Evolutionary conservation across 2,113 vertebrate species (phyloP).

Genomic region (Orcinus orca): DNA sequence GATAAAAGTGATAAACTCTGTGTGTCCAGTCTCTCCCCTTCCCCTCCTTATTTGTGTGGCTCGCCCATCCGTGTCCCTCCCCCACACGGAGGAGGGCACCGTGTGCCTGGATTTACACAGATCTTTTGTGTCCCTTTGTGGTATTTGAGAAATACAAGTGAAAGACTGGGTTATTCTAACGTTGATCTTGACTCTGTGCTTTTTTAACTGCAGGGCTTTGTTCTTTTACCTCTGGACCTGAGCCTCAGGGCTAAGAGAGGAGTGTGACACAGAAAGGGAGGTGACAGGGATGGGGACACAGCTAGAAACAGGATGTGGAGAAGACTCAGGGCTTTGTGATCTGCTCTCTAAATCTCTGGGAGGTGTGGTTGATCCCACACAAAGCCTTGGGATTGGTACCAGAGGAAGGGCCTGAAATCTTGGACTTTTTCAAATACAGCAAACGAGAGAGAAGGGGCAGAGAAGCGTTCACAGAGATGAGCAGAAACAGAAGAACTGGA

Average conservation of each 20-base stretch:
- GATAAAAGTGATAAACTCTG: not conserved
- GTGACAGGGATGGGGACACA: not conserved
- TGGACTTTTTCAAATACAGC: not conserved
- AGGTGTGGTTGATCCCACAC: not conserved
- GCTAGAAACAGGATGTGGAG: not conserved
- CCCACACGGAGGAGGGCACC: rapidly evolving
- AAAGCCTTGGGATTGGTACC: not conserved
- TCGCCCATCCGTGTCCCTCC: not conserved
- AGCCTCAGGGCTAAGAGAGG: not conserved
- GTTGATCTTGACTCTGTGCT: not conserved
- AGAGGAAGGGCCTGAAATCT: not conserved
- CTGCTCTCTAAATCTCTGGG: not conserved
- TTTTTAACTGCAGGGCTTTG: not conserved
- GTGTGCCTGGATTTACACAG: not conserved
- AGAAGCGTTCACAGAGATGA: not conserved
- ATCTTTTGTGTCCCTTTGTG: not conserved
- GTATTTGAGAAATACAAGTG: not conserved
- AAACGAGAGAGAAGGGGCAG: not conserved
- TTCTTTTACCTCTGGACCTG: not conserved
- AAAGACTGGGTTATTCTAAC: not conserved
- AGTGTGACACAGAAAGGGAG: not conserved
- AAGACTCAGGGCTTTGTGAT: not conserved
- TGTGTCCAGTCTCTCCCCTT: not conserved
- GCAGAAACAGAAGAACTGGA: not conserved
- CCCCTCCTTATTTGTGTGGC: not conserved